phyloP scores from a whole-genome alignment of 2,888 invertebrate species.

The Eucriotettix oculatus region DNA sequence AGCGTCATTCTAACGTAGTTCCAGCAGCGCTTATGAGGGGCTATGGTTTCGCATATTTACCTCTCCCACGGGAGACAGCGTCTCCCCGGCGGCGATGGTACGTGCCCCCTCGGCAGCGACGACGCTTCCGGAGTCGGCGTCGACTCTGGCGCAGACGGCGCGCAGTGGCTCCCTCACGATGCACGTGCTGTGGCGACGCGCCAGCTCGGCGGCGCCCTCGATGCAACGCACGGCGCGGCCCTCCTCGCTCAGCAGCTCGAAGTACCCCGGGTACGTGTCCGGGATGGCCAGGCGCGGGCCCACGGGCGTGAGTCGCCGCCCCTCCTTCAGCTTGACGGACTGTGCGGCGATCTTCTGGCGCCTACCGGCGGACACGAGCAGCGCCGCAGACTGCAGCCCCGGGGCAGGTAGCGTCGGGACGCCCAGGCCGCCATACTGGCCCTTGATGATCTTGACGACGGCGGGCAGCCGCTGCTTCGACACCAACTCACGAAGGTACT shows the following conservation, averaged over 20 bases:
- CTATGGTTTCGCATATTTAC: conserved; percentile 19
- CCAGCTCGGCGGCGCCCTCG: conserved; percentile 71
- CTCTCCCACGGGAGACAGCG: conserved; percentile 63
- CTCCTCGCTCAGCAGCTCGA: conserved; percentile 87
- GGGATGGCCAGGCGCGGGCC: conserved; percentile 78
- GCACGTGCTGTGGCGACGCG: conserved; percentile 50
- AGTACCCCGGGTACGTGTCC: conserved; percentile 79
- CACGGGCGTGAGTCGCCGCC: conserved; percentile 61
- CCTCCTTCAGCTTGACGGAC: conserved; percentile 80
- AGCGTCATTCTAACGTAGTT: no score
- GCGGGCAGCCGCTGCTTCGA: conserved; percentile 61
- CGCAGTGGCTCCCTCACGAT: conserved; percentile 64
- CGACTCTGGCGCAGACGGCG: conserved; percentile 46
- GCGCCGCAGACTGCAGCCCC: conserved; percentile 68
- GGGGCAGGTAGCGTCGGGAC: conserved; percentile 77
- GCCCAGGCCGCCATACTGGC: conserved; percentile 82
- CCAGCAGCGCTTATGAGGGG: no score
- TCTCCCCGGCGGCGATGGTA: conserved; percentile 68
- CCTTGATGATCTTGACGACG: conserved; percentile 82
- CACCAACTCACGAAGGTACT: conserved; percentile 56
- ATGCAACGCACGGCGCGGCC: conserved; percentile 80
- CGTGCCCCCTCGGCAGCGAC: conserved; percentile 49
- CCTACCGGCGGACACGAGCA: conserved; percentile 70
- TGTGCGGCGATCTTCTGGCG: conserved; percentile 75
- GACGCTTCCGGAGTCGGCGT: conserved; percentile 33